phyloP scores from a whole-genome alignment of 2,888 invertebrate genomes.

The Phyto melanocephala region DNA sequence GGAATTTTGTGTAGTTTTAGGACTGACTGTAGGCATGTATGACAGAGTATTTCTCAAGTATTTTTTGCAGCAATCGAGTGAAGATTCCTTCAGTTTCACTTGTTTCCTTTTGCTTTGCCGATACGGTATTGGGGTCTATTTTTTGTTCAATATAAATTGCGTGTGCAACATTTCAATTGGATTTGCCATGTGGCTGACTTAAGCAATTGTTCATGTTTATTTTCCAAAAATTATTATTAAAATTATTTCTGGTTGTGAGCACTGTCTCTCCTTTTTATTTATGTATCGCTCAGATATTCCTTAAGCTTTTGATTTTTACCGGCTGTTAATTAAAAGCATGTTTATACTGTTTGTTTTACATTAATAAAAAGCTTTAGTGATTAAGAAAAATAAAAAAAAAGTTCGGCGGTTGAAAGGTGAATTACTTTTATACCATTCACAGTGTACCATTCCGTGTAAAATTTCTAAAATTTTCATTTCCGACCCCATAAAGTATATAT shows the following conservation, averaged over 20 bases:
- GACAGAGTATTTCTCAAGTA: constrained; percentile 32
- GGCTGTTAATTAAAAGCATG: constrained; percentile 62
- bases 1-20: neutral
- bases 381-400: neutral
- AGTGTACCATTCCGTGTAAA: too few species aligned
- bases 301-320: constrained; percentile 52
- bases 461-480: too few species aligned
- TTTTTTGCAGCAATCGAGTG: constrained; percentile 29
- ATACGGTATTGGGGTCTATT: constrained; percentile 1
- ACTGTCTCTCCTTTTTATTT: neutral
- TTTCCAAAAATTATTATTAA: constrained; percentile 4
- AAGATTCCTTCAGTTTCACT: constrained; percentile 9
- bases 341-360: neutral
- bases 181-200: neutral
- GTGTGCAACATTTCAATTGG: neutral
- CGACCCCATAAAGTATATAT: too few species aligned
- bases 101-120: constrained; percentile 35
- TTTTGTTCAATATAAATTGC: neutral
- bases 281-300: neutral
- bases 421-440: too few species aligned
- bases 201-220: constrained; percentile 45
- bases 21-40: neutral
- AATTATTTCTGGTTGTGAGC: neutral
- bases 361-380: neutral
- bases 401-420: too few species aligned